These are phyloP conservation scores for Ptychobarbus kaznakovi DNA, from an alignment of 2,797 vertebrate species.

Conservation along the genomic window DNA sequence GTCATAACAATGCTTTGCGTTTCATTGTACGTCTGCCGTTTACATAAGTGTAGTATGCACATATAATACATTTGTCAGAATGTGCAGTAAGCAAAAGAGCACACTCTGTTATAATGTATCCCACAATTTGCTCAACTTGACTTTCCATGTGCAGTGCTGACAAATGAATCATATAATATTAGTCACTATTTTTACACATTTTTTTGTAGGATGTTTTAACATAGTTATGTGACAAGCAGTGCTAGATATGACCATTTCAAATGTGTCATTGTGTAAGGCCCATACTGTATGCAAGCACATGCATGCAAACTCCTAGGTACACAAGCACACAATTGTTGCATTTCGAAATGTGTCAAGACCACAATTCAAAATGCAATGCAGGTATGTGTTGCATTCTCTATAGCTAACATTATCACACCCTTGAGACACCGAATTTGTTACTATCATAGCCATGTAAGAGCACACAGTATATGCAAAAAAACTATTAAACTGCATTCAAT, in stretches of 20 bases:
- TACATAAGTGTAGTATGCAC: background rate
- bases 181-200: constrained; percentile 9
- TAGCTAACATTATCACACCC: background rate
- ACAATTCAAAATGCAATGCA: background rate
- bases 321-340: background rate
- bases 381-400: background rate
- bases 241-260: background rate
- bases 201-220: background rate
- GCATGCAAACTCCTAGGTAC: background rate
- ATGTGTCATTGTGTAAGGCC: background rate
- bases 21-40: background rate
- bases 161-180: background rate
- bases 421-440: background rate
- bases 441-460: background rate
- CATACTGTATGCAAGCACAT: background rate
- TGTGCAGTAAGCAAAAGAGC: constrained; percentile 4
- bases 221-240: background rate
- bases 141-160: background rate
- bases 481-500: background rate
- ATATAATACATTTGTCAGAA: background rate
- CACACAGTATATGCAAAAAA: background rate
- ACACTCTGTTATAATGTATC: background rate
- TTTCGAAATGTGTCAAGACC: background rate
- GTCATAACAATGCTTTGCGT: background rate
- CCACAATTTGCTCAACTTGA: constrained; percentile 8